phyloP scores from a whole-genome alignment of 1,140 invertebrate species.

The Bombus sibiricus region DNA sequence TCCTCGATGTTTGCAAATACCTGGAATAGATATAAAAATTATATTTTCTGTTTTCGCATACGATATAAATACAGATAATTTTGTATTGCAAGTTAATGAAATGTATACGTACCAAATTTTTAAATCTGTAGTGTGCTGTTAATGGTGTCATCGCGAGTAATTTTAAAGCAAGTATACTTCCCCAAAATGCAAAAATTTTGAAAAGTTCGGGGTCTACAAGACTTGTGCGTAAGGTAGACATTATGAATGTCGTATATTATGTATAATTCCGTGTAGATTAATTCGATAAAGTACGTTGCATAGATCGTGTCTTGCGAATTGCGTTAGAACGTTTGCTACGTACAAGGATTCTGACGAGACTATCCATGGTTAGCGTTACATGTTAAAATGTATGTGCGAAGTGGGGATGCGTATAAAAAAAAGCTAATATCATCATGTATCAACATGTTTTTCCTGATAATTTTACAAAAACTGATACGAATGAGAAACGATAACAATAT shows the following conservation, averaged over 20 bases:
- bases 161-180: conserved; percentile 85
- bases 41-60: not conserved
- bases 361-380: not conserved
- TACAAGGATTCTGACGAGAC: not conserved
- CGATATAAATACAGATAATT: not conserved
- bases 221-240: not conserved
- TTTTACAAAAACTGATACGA: not conserved
- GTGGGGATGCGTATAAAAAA: not conserved
- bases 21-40: conserved; percentile 73
- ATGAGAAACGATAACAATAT: not conserved
- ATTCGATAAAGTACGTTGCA: not conserved
- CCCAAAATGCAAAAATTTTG: conserved; percentile 84
- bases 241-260: not conserved
- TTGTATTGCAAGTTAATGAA: not conserved
- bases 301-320: not conserved
- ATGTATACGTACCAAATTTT: conserved; percentile 83
- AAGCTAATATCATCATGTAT: not conserved
- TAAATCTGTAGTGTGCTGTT: conserved; percentile 83
- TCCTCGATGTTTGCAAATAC: conserved; percentile 86
- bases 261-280: not conserved
- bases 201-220: conserved; percentile 65
- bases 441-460: not conserved
- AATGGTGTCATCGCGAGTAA: conserved; percentile 84
- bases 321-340: no score
- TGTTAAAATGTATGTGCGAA: not conserved